A percentile compares a stretch with the other conserved stretches of the same genome.
Conservation (phyloP, 2,113 vertebrate genomes). For the Porphyrio hochstetteri region DNA sequence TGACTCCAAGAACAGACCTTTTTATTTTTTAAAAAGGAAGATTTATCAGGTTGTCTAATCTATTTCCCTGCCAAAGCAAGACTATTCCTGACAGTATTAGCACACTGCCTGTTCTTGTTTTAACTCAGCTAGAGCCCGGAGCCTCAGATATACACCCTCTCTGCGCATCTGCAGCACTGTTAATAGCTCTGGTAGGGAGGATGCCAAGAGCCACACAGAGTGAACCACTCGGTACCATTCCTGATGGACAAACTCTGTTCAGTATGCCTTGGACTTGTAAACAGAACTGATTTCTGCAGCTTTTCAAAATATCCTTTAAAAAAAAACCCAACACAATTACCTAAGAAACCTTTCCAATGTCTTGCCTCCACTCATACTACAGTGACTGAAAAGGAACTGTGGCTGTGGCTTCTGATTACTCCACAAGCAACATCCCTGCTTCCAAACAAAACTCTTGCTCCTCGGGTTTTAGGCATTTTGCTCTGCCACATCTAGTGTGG, state of each 20-base stretch:
- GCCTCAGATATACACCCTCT: neutral
- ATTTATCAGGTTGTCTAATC: conserved; percentile 32
- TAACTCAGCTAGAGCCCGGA: neutral
- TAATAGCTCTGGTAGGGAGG: neutral
- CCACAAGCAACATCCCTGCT: neutral
- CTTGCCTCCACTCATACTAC: neutral
- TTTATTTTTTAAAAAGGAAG: neutral
- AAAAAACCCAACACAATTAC: neutral
- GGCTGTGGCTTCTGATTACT: neutral
- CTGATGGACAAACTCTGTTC: neutral
- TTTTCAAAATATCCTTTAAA: neutral
- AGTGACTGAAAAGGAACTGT: neutral
- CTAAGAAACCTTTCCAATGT: neutral
- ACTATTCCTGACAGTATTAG: conserved; percentile 41
- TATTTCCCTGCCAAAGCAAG: conserved; percentile 43
- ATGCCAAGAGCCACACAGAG: neutral
- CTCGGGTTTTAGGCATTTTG: neutral
- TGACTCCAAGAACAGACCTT: neutral
- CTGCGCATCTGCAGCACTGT: neutral
- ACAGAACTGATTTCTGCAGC: neutral
- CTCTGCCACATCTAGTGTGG: neutral
- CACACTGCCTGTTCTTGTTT: conserved; percentile 51
- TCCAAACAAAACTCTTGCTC: neutral
- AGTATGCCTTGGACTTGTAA: neutral
- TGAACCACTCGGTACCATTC: neutral